A percentile compares a stretch with the other conserved stretches of the same genome.
Conservation (phyloP, 2,797 vertebrate genomes). For the Takifugu ocellatus region DNA sequence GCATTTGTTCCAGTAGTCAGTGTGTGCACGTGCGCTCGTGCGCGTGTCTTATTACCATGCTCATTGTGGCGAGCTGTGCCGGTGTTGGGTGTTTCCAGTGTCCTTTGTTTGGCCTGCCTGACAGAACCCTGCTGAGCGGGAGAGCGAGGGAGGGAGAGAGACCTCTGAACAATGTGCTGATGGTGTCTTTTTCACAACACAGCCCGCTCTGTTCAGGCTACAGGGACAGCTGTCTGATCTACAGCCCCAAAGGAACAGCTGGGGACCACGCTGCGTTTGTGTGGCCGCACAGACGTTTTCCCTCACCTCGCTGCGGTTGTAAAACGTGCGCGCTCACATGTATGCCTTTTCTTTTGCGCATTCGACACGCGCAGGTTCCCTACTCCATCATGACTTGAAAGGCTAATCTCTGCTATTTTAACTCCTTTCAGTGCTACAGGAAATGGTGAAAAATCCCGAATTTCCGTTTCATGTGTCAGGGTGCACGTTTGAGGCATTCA, state of each 20-base stretch:
- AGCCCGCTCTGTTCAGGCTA: constrained; percentile 67
- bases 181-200: constrained; percentile 69
- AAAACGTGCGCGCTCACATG: constrained; percentile 33
- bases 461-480: background rate
- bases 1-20: constrained; percentile 5
- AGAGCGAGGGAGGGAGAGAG: constrained; percentile 25
- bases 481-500: background rate
- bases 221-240: constrained; percentile 74
- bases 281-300: constrained; percentile 42
- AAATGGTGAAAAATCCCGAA: constrained; percentile 16
- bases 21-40: constrained; percentile 4
- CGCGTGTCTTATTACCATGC: constrained; percentile 31
- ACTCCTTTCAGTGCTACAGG: constrained; percentile 4
- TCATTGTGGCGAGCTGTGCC: constrained; percentile 53
- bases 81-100: constrained; percentile 60
- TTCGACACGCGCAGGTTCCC: constrained; percentile 5
- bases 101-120: constrained; percentile 65
- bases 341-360: constrained; percentile 15
- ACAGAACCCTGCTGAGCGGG: constrained; percentile 57
- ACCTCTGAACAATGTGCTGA: constrained; percentile 69
- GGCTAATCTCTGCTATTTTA: background rate
- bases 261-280: constrained; percentile 51
- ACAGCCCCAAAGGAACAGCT: constrained; percentile 72
- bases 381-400: constrained; percentile 8
- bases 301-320: constrained; percentile 23